These are phyloP conservation scores for Leuctra nigra DNA, from an alignment of 2,888 invertebrate genomes.

Conservation along the genomic window DNA sequence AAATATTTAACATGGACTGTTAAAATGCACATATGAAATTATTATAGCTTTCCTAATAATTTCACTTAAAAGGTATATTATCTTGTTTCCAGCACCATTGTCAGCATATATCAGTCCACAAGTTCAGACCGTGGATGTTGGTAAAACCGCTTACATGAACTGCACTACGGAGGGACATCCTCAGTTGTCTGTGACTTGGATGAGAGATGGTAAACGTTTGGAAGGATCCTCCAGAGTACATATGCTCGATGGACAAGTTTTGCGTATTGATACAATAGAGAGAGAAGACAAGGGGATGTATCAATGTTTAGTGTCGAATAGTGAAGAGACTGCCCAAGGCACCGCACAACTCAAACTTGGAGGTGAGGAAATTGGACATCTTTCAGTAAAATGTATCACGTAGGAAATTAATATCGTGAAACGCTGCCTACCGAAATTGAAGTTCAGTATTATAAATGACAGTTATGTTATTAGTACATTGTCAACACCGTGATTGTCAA, in stretches of 20 bases:
- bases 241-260: conserved; percentile 20
- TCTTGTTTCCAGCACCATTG: conserved; percentile 36
- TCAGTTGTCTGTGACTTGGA: conserved; percentile 29
- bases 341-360: conserved; percentile 33
- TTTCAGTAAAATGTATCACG: too few species aligned
- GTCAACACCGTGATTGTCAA: too few species aligned
- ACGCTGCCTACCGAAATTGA: too few species aligned
- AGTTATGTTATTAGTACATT: too few species aligned
- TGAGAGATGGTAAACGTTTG: conserved; percentile 35
- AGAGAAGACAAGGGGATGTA: conserved; percentile 32
- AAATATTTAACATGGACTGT: too few species aligned
- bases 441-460: too few species aligned
- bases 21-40: too few species aligned
- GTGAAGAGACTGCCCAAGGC: conserved; percentile 32
- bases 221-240: conserved; percentile 20
- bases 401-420: too few species aligned
- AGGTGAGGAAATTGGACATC: too few species aligned
- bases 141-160: conserved; percentile 38
- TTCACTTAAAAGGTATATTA: too few species aligned
- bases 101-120: conserved; percentile 32
- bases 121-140: conserved; percentile 37
- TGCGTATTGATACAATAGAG: conserved; percentile 36
- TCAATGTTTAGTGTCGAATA: conserved; percentile 33
- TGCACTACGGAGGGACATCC: conserved; percentile 39
- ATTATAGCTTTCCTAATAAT: too few species aligned